A percentile compares a stretch with the other conserved stretches of the same genome.
Evolutionary conservation across 1,140 invertebrate genomes (phyloP).

Genomic region (Zaprionus nigranus): DNA sequence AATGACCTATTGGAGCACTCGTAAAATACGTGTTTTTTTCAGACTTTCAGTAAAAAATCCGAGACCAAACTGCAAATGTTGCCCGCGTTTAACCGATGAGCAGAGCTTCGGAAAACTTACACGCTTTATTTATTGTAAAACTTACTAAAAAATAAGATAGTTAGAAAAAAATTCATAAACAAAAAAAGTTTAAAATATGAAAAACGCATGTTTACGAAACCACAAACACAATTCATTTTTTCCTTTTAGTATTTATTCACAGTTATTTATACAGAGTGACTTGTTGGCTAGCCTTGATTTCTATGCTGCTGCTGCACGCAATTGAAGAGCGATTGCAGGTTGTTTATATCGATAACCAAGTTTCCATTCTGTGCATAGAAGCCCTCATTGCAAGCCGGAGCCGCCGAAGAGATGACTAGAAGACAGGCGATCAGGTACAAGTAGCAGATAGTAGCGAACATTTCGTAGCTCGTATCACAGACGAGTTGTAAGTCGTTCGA

Average conservation of each 20-base stretch:
- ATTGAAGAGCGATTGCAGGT: constrained; percentile 20
- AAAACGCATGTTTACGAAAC: no score
- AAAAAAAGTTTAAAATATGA: no score
- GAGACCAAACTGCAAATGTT: no score
- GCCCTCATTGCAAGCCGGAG: constrained; percentile 44
- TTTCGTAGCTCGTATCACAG: constrained; percentile 16
- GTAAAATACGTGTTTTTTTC: no score
- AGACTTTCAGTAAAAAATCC: no score
- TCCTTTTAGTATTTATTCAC: constrained; percentile 12
- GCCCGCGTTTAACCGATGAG: no score
- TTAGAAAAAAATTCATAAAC: no score
- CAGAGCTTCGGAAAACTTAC: no score
- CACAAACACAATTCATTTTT: not conserved
- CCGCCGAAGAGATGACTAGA: constrained; percentile 13
- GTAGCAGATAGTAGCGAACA: constrained; percentile 24
- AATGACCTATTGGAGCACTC: no score
- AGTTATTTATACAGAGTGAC: not conserved
- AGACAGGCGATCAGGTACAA: constrained; percentile 26
- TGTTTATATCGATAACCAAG: constrained; percentile 43
- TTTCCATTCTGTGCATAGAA: constrained; percentile 54
- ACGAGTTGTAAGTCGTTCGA: not conserved
- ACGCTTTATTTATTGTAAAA: no score
- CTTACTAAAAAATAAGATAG: no score
- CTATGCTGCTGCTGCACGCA: constrained; percentile 45
- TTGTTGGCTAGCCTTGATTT: constrained; percentile 42